Evolutionary conservation across 92 coral and sea anemone genomes (phyloP), one percentile per base, ranked within the genome.

Genomic region (Porites lobata): DNA sequence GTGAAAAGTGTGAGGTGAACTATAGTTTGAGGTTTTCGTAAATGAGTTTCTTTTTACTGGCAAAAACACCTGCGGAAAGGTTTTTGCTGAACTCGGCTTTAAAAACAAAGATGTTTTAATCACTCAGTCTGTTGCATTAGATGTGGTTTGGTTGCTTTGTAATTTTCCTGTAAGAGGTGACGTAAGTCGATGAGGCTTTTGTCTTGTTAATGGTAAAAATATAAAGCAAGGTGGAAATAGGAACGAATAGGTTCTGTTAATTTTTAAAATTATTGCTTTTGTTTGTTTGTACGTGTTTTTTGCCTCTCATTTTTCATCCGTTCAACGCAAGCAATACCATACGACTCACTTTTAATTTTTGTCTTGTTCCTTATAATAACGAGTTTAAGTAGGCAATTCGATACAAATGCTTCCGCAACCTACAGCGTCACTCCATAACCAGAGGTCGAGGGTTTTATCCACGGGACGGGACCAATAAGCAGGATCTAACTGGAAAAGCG

Each of bases 41-140:
- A 8, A 51, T 22, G 13, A 53, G 15, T 50, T 13, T 17, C 8
- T 20, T 22, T 21, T 66, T 38, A 10, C 47, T 38, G n/a, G 12
- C 29, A n/a, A 12, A 19, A 69, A 58, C 86, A 82, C 86, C 86
- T 82, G 86, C 52, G 53, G 22, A 59, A 20, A 78, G 14, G 13
- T 0, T n/a, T 8, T 8, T n/a, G 26, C 69, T 68, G 8, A 7
- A 18, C 7, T 24, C 7, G 8, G n/a, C 9, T 7, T 0, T 15
- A 18, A 29, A 54, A 58, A 69, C 22, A 82, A 20, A 38, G 13
- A 20, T 18, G 50, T 3, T 47, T 63, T 50, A 20, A 53, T 79
- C 61, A 72, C 24, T 53, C 59, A 3, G 20, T 6, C 43, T 2
- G 24, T 21, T 9, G 8, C 57, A 79, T 80, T 26, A 8, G 50